A percentile compares a stretch with the other conserved stretches of the same genome.
Evolutionary conservation across 2,888 invertebrate genomes (phyloP).

Genomic region (Halictus ligatus): DNA sequence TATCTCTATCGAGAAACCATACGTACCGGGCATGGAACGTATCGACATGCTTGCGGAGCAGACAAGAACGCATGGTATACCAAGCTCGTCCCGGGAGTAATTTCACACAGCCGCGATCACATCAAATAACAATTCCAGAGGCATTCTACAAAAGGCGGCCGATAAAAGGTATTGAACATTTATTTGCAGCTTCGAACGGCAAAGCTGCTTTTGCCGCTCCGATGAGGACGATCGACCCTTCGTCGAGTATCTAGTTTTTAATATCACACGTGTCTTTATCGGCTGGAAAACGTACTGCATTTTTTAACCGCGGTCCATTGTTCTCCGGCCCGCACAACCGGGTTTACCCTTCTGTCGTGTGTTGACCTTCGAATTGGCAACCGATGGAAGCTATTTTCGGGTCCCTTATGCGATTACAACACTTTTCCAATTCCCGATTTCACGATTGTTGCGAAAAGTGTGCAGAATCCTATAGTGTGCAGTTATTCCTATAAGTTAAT

Average conservation of each 20-base stretch:
- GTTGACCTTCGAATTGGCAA: background rate
- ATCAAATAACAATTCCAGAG: slow-evolving; percentile 32
- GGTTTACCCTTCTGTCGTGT: background rate
- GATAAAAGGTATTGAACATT: slow-evolving; percentile 42
- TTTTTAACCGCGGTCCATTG: background rate
- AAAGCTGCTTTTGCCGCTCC: background rate
- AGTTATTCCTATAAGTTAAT: too few relatives aligned
- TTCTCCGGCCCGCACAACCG: background rate
- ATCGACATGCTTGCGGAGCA: slow-evolving; percentile 31
- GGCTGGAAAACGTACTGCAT: slow-evolving; percentile 17
- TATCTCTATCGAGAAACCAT: slow-evolving; percentile 30
- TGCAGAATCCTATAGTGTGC: too few relatives aligned
- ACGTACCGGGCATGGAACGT: slow-evolving; percentile 2
- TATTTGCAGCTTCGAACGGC: slow-evolving; percentile 34
- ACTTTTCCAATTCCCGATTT: background rate
- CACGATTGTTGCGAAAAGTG: too few relatives aligned
- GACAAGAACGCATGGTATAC: slow-evolving; percentile 32
- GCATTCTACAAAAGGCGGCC: slow-evolving; percentile 24
- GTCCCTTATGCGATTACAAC: background rate
- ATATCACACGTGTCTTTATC: slow-evolving; percentile 31
- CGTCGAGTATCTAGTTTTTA: slow-evolving; percentile 33
- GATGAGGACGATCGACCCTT: slow-evolving; percentile 26
- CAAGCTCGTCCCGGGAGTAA: slow-evolving; percentile 45
- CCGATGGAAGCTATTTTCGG: background rate
- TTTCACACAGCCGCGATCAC: slow-evolving; percentile 51